Conservation (phyloP, 2,113 vertebrate species). For the Hyla sarda region DNA sequence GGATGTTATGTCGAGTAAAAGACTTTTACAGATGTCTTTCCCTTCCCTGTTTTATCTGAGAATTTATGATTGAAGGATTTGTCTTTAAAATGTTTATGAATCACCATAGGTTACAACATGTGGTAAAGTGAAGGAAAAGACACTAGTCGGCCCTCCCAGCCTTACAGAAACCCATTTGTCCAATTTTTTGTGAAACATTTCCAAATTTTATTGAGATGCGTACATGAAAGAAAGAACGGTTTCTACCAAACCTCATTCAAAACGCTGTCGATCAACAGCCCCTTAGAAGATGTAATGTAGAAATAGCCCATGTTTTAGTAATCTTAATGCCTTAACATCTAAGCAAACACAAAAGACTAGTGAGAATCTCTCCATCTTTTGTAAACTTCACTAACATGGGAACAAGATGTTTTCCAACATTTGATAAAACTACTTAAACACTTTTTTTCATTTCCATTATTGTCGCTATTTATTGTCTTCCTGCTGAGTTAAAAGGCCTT, state of each 20-base stretch:
- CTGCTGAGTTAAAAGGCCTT: neutral
- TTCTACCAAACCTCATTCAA: constrained; percentile 45
- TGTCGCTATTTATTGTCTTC: neutral
- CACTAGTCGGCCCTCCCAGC: neutral
- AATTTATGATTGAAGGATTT: constrained; percentile 49
- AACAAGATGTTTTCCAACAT: neutral
- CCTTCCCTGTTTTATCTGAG: constrained; percentile 45
- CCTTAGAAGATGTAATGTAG: constrained; percentile 1
- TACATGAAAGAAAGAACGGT: constrained; percentile 22
- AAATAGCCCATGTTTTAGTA: neutral
- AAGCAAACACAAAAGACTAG: neutral
- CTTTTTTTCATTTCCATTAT: neutral
- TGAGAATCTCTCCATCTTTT: neutral
- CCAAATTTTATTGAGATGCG: neutral
- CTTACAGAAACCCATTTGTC: neutral
- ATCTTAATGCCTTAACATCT: constrained; percentile 12
- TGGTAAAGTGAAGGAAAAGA: constrained; percentile 9
- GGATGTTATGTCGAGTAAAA: constrained; percentile 49
- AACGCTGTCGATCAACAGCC: neutral
- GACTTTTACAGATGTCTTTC: constrained; percentile 52
- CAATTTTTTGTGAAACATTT: constrained; percentile 15
- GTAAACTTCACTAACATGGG: neutral
- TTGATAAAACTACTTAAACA: neutral
- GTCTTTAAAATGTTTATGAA: constrained; percentile 50
- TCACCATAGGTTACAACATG: constrained; percentile 54